Conservation (phyloP, 2,797 vertebrate species). For the Ctenochaetus hawaiiensis region DNA sequence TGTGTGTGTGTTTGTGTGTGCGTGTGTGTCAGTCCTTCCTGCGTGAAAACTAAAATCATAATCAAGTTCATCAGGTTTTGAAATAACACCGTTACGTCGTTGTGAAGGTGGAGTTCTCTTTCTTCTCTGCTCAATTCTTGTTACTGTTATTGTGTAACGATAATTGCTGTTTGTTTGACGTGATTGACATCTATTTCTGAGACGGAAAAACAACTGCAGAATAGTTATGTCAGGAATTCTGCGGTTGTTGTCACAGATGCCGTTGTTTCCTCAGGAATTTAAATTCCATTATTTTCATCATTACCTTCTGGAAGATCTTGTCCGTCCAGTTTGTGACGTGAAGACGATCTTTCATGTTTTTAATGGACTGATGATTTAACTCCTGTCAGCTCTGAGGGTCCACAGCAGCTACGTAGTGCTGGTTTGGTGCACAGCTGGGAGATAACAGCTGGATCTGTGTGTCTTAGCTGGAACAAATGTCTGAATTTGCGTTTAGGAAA, state of each 20-base stretch:
- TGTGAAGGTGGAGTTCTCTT: conserved; percentile 16
- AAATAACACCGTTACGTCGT: not conserved
- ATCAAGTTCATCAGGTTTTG: conserved; percentile 69
- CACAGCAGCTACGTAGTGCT: not conserved
- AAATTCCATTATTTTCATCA: not conserved
- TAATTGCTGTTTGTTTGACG: not conserved
- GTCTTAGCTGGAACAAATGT: not conserved
- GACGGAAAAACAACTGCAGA: not conserved
- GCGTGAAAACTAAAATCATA: not conserved
- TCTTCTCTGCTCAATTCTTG: not conserved
- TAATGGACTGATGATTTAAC: not conserved
- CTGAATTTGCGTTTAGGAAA: not conserved
- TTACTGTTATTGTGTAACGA: not conserved
- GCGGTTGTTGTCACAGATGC: not conserved
- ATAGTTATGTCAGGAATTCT: not conserved
- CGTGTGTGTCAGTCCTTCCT: no score
- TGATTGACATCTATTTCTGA: not conserved
- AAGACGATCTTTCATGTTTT: not conserved
- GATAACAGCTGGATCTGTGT: not conserved
- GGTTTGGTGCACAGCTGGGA: not conserved
- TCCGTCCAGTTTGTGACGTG: not conserved
- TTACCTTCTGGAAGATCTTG: not conserved
- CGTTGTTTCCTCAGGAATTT: not conserved
- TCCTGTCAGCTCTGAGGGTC: no score
- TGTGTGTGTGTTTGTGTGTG: no score